phyloP scores from a whole-genome alignment of 1,140 invertebrate species.

The Drosophila littoralis region DNA sequence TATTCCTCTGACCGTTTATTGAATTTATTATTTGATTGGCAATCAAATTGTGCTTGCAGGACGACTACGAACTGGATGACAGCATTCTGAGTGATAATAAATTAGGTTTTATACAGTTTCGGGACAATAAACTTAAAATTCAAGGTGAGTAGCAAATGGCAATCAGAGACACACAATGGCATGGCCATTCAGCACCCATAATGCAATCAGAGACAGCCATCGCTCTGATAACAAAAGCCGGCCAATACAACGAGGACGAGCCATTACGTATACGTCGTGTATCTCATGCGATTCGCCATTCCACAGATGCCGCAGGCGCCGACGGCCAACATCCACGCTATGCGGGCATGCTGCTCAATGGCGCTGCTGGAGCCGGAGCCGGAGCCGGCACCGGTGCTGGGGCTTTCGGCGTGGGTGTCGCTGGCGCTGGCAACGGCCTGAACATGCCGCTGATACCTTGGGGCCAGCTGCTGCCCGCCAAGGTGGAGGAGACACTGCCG shows the following conservation, averaged over 20 bases:
- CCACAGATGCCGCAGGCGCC: slow-evolving; percentile 71
- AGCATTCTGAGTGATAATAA: slow-evolving; percentile 84
- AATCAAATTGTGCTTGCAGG: slow-evolving; percentile 53
- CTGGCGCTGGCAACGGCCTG: slow-evolving; percentile 30
- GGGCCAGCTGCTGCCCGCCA: slow-evolving; percentile 75
- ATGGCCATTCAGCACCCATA: neutral
- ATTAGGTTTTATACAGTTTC: slow-evolving; percentile 83
- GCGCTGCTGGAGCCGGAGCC: slow-evolving; percentile 34
- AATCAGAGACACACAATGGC: slow-evolving; percentile 43
- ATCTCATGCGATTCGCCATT: slow-evolving; percentile 53
- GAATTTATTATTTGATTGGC: slow-evolving; percentile 17
- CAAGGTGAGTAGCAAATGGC: slow-evolving; percentile 73
- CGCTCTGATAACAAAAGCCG: slow-evolving; percentile 39
- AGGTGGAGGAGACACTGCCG: slow-evolving; percentile 85
- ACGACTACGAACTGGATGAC: slow-evolving; percentile 82
- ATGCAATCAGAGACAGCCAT: slow-evolving; percentile 42
- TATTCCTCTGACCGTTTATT: neutral
- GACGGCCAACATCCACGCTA: slow-evolving; percentile 73
- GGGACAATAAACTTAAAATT: slow-evolving; percentile 84
- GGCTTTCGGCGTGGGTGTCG: slow-evolving; percentile 45
- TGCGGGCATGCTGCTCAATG: slow-evolving; percentile 75
- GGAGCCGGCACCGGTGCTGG: slow-evolving; percentile 32
- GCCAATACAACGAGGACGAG: slow-evolving; percentile 14
- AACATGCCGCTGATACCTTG: slow-evolving; percentile 80
- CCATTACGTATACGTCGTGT: slow-evolving; percentile 62